phyloP scores from a whole-genome alignment of 2,888 invertebrate species.

The Rotaria magnacalcarata region DNA sequence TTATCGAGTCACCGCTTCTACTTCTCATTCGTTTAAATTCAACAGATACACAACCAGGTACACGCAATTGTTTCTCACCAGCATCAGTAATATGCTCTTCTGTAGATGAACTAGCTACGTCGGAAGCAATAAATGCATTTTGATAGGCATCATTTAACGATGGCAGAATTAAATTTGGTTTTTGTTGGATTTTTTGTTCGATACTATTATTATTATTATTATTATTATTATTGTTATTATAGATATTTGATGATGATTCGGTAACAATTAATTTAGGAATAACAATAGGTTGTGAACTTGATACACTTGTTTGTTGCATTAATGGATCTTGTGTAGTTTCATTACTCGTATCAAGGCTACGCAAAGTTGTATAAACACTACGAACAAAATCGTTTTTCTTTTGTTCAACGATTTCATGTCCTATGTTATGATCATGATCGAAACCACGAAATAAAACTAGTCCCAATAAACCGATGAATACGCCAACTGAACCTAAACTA shows the following conservation, averaged over 20 bases:
- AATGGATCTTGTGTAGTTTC: not conserved
- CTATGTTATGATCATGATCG: constrained; percentile 35
- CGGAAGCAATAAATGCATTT: not conserved
- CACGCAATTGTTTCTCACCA: not conserved
- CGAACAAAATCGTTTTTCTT: constrained; percentile 28
- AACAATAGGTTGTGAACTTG: not conserved
- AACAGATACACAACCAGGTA: not conserved
- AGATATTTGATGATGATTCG: not conserved
- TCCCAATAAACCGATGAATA: not conserved
- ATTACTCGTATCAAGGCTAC: not conserved
- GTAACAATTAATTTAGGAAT: constrained; percentile 12
- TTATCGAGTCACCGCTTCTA: not conserved
- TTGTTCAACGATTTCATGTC: constrained; percentile 10
- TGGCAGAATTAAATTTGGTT: not conserved
- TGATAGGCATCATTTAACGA: not conserved
- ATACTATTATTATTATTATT: not conserved
- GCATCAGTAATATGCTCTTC: not conserved
- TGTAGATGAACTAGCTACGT: not conserved
- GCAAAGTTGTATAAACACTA: not conserved
- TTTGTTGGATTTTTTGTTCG: not conserved
- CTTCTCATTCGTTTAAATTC: not conserved
- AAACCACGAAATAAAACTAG: not conserved
- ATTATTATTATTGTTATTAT: too few relatives aligned
- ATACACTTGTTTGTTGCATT: not conserved
- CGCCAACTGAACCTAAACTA: not conserved